phyloP scores from a whole-genome alignment of 1,140 invertebrate genomes.

The Alviniconcha marisindica region DNA sequence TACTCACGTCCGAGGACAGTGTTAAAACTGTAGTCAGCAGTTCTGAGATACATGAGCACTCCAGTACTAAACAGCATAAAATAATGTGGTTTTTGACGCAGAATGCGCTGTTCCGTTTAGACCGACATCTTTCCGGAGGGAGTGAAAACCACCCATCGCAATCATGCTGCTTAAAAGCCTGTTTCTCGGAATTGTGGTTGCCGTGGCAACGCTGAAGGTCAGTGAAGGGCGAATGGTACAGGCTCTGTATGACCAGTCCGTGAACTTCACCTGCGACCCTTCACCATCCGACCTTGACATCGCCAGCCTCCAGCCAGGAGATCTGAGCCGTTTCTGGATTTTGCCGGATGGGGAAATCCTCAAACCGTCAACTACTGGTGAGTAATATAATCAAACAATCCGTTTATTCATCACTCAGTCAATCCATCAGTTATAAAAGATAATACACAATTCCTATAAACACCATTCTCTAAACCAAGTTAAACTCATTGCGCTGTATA shows the following conservation, averaged over 20 bases:
- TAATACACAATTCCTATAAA: too few relatives aligned
- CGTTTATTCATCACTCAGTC: neutral
- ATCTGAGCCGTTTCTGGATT: slow-evolving; percentile 22
- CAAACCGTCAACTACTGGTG: neutral
- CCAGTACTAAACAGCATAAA: too few relatives aligned
- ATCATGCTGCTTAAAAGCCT: neutral
- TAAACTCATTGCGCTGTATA: too few relatives aligned
- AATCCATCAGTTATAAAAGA: neutral
- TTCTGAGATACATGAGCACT: too few relatives aligned
- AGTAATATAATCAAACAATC: neutral
- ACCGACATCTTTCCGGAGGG: too few relatives aligned
- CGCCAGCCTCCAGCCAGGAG: neutral
- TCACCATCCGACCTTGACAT: neutral
- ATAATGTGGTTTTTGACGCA: too few relatives aligned
- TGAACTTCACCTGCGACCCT: slow-evolving; percentile 25
- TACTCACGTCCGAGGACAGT: too few relatives aligned
- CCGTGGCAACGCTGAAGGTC: neutral
- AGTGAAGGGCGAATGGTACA: neutral
- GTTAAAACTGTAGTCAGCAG: too few relatives aligned
- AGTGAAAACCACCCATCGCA: too few relatives aligned
- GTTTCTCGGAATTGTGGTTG: neutral
- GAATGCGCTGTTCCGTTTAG: too few relatives aligned
- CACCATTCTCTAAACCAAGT: too few relatives aligned
- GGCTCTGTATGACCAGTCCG: slow-evolving; percentile 12
- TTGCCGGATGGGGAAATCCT: slow-evolving; percentile 11